Percentiles rank a stretch among this genome's conserved stretches.
phyloP scores from a whole-genome alignment of 2,797 vertebrate genomes.

The Eurystomus glaucurus region DNA sequence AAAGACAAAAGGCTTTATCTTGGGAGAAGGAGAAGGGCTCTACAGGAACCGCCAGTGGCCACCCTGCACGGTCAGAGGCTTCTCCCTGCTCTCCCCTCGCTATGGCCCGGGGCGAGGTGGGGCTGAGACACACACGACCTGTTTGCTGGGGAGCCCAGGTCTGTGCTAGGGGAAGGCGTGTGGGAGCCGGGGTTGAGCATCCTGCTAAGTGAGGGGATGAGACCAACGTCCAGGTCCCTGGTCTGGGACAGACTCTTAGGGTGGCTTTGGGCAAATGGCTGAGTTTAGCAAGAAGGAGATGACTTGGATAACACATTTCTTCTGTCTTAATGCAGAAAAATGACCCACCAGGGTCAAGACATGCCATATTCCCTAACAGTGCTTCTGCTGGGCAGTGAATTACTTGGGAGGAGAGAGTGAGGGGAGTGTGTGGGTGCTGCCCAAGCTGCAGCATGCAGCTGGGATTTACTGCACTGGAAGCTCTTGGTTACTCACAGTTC shows the following conservation, averaged over 20 bases:
- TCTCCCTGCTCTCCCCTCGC: background rate
- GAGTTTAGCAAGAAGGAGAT: fast-evolving
- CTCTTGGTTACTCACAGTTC: background rate
- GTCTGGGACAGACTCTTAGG: background rate
- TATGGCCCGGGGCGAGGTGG: fast-evolving
- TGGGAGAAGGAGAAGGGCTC: background rate
- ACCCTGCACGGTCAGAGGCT: fast-evolving
- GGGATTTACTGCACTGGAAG: background rate
- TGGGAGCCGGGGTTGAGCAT: background rate
- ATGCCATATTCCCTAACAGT: background rate
- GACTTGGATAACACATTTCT: background rate
- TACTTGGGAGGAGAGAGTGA: background rate
- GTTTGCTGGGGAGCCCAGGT: background rate
- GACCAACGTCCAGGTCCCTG: background rate
- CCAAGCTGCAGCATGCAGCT: background rate
- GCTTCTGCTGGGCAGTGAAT: background rate
- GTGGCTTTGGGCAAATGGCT: background rate
- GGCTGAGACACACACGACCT: background rate
- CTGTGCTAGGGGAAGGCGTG: fast-evolving
- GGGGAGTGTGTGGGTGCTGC: background rate
- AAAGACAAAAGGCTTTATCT: slow-evolving; percentile 2
- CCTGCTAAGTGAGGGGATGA: background rate
- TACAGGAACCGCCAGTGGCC: background rate
- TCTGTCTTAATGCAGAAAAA: background rate
- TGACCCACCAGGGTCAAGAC: background rate